A percentile compares a stretch with the other conserved stretches of the same genome.
These are phyloP conservation scores for Arrhamphus sclerolepis DNA, from an alignment of 2,797 vertebrate species.

Conservation along the genomic window DNA sequence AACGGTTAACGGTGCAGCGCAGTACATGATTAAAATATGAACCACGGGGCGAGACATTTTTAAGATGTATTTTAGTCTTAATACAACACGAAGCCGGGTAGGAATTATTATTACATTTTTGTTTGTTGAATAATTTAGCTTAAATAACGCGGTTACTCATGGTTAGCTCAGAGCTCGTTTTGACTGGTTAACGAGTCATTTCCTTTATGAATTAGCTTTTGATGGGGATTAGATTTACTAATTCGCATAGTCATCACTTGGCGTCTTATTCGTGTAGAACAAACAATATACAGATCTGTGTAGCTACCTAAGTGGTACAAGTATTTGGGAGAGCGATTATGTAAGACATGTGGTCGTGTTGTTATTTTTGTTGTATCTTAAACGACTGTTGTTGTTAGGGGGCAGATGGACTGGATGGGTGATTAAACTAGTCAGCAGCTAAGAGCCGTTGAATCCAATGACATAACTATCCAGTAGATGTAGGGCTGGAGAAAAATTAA, in stretches of 20 bases:
- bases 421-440: constrained; percentile 20
- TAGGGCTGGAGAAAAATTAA: no score
- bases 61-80: background rate
- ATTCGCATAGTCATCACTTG: background rate
- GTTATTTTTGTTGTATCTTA: constrained; percentile 63
- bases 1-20: constrained; percentile 34
- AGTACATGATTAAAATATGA: background rate
- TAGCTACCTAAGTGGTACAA: constrained; percentile 4
- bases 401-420: constrained; percentile 36
- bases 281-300: constrained; percentile 6
- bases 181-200: constrained; percentile 26
- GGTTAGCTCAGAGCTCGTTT: constrained; percentile 27
- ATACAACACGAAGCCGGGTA: no score
- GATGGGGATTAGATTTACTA: constrained; percentile 34
- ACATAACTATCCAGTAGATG: background rate
- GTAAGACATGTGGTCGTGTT: constrained; percentile 66
- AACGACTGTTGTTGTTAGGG: constrained; percentile 22
- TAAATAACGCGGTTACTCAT: constrained; percentile 8
- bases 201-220: constrained; percentile 39
- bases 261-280: background rate
- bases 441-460: constrained; percentile 44
- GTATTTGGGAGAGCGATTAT: constrained; percentile 64
- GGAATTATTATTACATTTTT: background rate
- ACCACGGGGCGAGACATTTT: background rate
- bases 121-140: background rate